Base-by-base conservation (phyloP, 2,888 invertebrate species). In the Cremastinae sp. region DNA sequence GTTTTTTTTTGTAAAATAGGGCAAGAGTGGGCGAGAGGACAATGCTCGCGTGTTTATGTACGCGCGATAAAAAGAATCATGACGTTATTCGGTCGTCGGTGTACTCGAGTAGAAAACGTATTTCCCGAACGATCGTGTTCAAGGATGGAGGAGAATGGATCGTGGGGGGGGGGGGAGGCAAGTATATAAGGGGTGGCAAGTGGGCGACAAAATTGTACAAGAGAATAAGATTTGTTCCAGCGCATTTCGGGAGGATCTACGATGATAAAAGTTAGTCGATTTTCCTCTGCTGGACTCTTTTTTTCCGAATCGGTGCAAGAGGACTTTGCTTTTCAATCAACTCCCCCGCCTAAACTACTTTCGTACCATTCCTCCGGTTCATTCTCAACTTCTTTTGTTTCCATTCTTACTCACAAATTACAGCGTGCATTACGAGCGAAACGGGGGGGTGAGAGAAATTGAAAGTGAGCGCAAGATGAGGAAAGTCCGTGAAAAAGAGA, bases 81-180 rank as follows among this genome's bases (percentile, higher is more conserved):
- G 72, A 59, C 62, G 64, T 69, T 64, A 64, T 59, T 73, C 69
- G 59, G 64, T 20, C 53, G 10, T 55, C 39, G 47, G 53, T 58
- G 28, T 49, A 65, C 65, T 76, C 73, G 49, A 70, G 69, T 73
- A 73, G 65, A 76, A 73, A 77, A 73, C 70, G 74, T 77, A 77
- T 77, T 77, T 74, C 74, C 49, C 69, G 69, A 70, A 70, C 65
- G 61, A 77, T 70, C 74, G 77, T 74, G 61, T 74, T 77, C 70
- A 65, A 35, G 37, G 49, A 41, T 55, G 45, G 49, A 51, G 20
- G 18, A 37, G 51, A 45, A 45, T 35, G 39, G 35, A 18, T 20
- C 5, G 8, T 37, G 16, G 41, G 47, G 16, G 20, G 8, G 37
- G 16, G 41, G 47, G 16, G 20, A 41, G 45, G 56, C 37, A 64